Conservation (phyloP, 2,888 invertebrate genomes). For the Clostera curtula region DNA sequence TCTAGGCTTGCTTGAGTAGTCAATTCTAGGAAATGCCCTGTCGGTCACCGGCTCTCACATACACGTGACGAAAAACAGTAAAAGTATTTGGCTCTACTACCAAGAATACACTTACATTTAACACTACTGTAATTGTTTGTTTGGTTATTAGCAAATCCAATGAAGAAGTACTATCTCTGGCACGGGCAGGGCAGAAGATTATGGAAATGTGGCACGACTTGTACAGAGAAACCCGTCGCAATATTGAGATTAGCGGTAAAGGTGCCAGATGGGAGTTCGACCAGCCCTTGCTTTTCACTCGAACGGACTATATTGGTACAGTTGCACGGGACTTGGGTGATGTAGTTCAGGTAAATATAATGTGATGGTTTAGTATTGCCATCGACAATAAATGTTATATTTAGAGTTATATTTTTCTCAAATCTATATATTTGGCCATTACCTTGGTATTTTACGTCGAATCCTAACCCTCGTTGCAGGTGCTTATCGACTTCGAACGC, state of each 20-base stretch:
- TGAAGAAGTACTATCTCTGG: constrained; percentile 67
- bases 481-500: constrained; percentile 90
- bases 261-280: constrained; percentile 95
- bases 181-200: constrained; percentile 78
- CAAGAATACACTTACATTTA: no score
- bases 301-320: constrained; percentile 88
- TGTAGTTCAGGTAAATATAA: constrained; percentile 84
- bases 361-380: no score
- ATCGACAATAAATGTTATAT: no score
- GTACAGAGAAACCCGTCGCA: constrained; percentile 85
- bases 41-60: no score
- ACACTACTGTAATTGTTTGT: neutral
- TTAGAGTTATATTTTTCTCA: no score
- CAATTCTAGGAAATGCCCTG: no score
- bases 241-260: constrained; percentile 89
- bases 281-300: constrained; percentile 84
- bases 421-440: neutral
- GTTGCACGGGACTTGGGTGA: constrained; percentile 88
- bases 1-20: no score
- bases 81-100: no score
- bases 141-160: constrained; percentile 57
- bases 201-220: constrained; percentile 83
- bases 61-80: no score
- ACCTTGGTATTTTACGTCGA: constrained; percentile 1
- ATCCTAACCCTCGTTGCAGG: constrained; percentile 51